A percentile compares a stretch with the other conserved stretches of the same genome.
Evolutionary conservation across 2,888 invertebrate genomes (phyloP).

Genomic region (Volucella inflata): DNA sequence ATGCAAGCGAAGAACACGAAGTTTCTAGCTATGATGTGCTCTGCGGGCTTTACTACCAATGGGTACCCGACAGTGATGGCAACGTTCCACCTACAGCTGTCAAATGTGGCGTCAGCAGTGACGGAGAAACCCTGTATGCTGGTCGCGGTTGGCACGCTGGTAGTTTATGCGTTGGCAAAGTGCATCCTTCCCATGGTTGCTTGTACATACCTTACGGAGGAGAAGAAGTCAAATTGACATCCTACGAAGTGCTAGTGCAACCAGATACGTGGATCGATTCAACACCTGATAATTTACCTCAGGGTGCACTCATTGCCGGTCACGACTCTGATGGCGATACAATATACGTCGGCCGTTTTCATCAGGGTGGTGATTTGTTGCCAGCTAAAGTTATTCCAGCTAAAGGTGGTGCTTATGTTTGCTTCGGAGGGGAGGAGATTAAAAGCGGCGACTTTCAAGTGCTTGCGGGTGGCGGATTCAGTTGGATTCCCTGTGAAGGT

Average conservation of each 20-base stretch:
- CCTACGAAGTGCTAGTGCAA: slow-evolving; percentile 83
- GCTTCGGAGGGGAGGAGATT: slow-evolving; percentile 85
- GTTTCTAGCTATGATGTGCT: slow-evolving; percentile 88
- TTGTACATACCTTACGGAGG: slow-evolving; percentile 84
- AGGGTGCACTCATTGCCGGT: slow-evolving; percentile 78
- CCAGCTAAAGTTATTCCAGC: slow-evolving; percentile 86
- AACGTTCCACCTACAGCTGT: slow-evolving; percentile 87
- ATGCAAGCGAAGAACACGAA: slow-evolving; percentile 86
- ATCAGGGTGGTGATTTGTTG: slow-evolving; percentile 82
- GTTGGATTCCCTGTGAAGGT: slow-evolving; percentile 77
- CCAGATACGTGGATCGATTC: slow-evolving; percentile 79
- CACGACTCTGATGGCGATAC: slow-evolving; percentile 78
- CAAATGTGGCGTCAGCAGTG: slow-evolving; percentile 86
- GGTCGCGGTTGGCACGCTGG: slow-evolving; percentile 88
- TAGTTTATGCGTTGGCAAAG: slow-evolving; percentile 89
- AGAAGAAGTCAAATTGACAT: slow-evolving; percentile 82
- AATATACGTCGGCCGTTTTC: slow-evolving; percentile 79
- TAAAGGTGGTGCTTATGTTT: slow-evolving; percentile 85
- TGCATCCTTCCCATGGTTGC: slow-evolving; percentile 85
- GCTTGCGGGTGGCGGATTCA: slow-evolving; percentile 79
- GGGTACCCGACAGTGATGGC: slow-evolving; percentile 87
- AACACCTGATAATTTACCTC: slow-evolving; percentile 77
- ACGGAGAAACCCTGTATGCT: slow-evolving; percentile 88
- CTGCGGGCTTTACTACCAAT: slow-evolving; percentile 87
- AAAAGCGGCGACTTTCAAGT: slow-evolving; percentile 84